Evolutionary conservation across 1,140 invertebrate genomes (phyloP), one percentile per base, ranked within the genome.

Genomic region (Meloidogyne exigua): DNA sequence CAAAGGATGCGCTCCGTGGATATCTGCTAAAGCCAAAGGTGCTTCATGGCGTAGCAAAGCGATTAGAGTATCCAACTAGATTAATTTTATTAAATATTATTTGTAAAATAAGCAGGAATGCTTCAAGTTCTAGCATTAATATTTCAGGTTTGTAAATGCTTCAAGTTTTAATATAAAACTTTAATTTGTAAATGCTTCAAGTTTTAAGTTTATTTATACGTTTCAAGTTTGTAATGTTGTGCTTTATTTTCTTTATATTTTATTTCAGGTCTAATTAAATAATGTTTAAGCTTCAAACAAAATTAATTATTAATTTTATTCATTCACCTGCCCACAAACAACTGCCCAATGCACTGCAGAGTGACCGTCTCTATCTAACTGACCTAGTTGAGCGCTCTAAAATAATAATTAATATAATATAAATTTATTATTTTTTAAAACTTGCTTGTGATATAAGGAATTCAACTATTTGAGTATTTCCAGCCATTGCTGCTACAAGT

Each of bases 341-440:
- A 82, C 78, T 9, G 96, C 95, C 96, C 96, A 99, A 88, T 99
- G 96, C 18, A 96, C 92, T n/a, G 94, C 92, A 2, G 95, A 95
- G 87, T 99, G 96, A 69, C 92, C 92, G 87, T 98, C 95, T 85
- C 93, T 92, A 88, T 98, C 96, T 71, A 92, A 90, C 44, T 92
- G 92, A 87, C 93, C 92, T 64, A 97, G 91, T 84, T 96, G 92
- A 12, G 95, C 94, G 28, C 88, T 88, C 75, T 18, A 11, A 62
- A 73, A 28, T 12, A 44, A 21, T 39, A 42, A 18, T 26, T n/a
- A 57, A 5, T 32, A 67, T 25, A 9, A 7, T 9, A 0, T 15
- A 36, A 62, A 44, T 13, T 23, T n/a, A 57, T 36, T 36, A 36
- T 26, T 36, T 62, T 62, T 26, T 32, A 9, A n/a, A 23, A 67